A percentile compares a stretch with the other conserved stretches of the same genome.
These are phyloP conservation scores for Streblospio benedicti DNA, from an alignment of 1,140 invertebrate genomes.

Conservation along the genomic window DNA sequence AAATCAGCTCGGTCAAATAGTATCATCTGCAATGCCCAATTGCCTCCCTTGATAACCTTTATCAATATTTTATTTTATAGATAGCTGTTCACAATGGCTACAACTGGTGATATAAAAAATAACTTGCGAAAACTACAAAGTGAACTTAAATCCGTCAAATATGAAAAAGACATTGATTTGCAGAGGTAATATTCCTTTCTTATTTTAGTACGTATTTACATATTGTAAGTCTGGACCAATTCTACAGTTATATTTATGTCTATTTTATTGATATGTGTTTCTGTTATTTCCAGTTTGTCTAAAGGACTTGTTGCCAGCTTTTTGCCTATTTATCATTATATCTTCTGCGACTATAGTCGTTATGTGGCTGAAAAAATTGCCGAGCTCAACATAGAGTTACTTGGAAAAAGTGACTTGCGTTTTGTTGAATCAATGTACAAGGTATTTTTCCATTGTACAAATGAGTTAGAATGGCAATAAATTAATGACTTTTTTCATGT, in stretches of 20 bases:
- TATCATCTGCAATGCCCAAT: no score
- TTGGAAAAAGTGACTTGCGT: conserved; percentile 28
- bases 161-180: conserved; percentile 21
- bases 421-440: conserved; percentile 33
- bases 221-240: not conserved
- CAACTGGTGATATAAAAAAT: conserved; percentile 32
- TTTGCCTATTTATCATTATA: conserved; percentile 30
- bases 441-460: conserved; percentile 17
- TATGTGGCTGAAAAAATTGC: conserved; percentile 21
- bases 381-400: conserved; percentile 26
- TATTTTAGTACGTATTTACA: not conserved
- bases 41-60: no score
- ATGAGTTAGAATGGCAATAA: no score
- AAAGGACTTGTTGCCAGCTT: conserved; percentile 22
- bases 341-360: conserved; percentile 26
- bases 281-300: conserved; percentile 19
- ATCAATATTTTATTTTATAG: not conserved
- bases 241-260: not conserved
- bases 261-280: not conserved
- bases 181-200: conserved; percentile 18
- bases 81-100: not conserved
- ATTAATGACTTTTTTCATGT: no score
- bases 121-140: conserved; percentile 27
- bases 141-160: conserved; percentile 24
- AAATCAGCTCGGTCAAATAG: no score